Conservation (phyloP, 2,888 invertebrate genomes). For the Phragmatobia fuliginosa region DNA sequence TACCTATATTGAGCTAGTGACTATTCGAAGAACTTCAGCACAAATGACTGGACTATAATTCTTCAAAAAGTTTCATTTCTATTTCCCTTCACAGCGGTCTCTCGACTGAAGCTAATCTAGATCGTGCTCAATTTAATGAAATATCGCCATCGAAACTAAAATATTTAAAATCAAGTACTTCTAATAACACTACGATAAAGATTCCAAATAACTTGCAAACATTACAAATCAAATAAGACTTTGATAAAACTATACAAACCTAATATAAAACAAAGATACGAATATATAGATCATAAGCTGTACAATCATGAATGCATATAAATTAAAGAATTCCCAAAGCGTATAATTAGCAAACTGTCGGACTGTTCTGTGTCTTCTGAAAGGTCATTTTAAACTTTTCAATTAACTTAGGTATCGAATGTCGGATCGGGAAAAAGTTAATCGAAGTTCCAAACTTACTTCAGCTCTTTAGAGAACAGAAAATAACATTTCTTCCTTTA, state of each 20-base stretch:
- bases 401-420: constrained; percentile 68
- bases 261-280: background rate
- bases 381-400: constrained; percentile 65
- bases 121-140: no score
- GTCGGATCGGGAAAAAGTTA: constrained; percentile 63
- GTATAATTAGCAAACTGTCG: constrained; percentile 51
- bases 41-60: no score
- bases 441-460: constrained; percentile 56
- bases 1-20: no score
- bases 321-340: constrained; percentile 25
- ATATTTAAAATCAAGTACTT: no score
- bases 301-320: constrained; percentile 3
- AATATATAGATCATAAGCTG: background rate
- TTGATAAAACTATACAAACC: background rate
- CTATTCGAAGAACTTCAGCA: no score
- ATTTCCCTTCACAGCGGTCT: no score
- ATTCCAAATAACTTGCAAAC: background rate
- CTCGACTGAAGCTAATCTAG: no score
- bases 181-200: no score
- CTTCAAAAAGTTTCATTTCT: no score
- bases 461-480: constrained; percentile 47
- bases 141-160: no score
- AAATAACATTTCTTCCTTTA: constrained; percentile 42
- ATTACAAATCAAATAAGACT: background rate
- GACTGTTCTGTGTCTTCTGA: constrained; percentile 37